Evolutionary conservation across 2,113 vertebrate species (phyloP), one percentile per base, ranked within the genome.

Genomic region (Thryonomys swinderianus): DNA sequence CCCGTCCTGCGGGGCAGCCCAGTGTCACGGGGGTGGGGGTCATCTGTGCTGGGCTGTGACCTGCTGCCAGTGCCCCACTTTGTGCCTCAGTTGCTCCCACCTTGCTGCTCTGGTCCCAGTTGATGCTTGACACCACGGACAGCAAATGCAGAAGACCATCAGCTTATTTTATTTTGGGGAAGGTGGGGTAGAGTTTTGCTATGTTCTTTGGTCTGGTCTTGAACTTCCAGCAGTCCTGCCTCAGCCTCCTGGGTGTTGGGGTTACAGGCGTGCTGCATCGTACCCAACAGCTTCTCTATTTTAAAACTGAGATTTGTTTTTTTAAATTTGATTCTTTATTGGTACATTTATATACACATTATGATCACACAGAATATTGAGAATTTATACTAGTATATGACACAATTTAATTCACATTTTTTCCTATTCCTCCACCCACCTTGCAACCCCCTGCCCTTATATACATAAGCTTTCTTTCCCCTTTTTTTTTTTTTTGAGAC

Each of bases 81-180:
- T 27, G 64, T 0, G 37, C 51, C 25, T 69, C 71, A 13, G 17
- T 6, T 34, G 51, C 34, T 11, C 40, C 48, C 42, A 12, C 51
- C 57, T 57, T 17, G 0, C 3, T 4, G 53, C 14, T 45, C 34
- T 51, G 27, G 20, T 10, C 17, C 2, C 9, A 8, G 23, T 59
- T 23, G 42, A 4, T 1, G 3, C 2, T 13, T 30, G 13, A n/a
- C 20, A 76, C 42, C 37, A 14, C 14, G 1, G 30, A 1, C 34
- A 34, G 37, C 4, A 27, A 42, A 23, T 2, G 3, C 1, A 79
- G 7, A 8, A 67, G 40, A 25, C 3, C 10, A 2, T 10, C n/a
- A 71, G 67, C 37, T 18, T 40, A 14, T 40, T 40, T 73, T 42
- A 73, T 45, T 78, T 51, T 37, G n/a, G 27, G 73, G 25, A 42